Base-by-base conservation (phyloP, 1,140 invertebrate genomes). In the Orius insidiosus region DNA sequence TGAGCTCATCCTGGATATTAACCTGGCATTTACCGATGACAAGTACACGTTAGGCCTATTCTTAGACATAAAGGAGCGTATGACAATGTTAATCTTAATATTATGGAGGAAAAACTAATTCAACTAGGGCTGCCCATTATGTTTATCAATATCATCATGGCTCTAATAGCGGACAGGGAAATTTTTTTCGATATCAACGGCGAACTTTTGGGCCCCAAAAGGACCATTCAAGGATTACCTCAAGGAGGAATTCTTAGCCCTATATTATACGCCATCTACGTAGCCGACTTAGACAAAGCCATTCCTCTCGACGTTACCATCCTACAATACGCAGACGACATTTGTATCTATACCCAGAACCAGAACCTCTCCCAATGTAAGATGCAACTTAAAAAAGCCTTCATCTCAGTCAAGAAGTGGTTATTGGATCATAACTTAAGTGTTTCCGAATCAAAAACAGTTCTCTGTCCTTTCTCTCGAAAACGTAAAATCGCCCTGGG, bases 251-350 rank as follows among this genome's bases (percentile, higher is more conserved):
- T 43, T 9, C 24, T 43, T n/a, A 19, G 15, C 4, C 18, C 41
- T 3, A 10, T 43, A 2, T 43, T 43, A 14, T 43, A 43, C 13
- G 6, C 41, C 4, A 18, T 24, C 2, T 43, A 43, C n/a, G 41
- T 43, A 9, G 19, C 15, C 4, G 16, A 32, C 4, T 11, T 43
- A 15, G 41, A 30, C 18, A 7, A 15, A 24, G 15, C 11, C 9
- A 19, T 43, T 11, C 10, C 15, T 11, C 7, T 3, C 13, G 41
- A 43, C 15, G 24, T 43, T 5, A 2, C 19, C n/a, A 43, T 43
- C n/a, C 4, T 43, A 4, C 41, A 43, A 24, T 43, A 30, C n/a
- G 41, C 41, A 2, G 41, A 43, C 30, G 41, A 43, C 24, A 14
- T 43, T 7, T 43, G 41, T 30, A 10, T 43, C 5, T 43, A 43